Percentiles rank a stretch among this genome's conserved stretches.
phyloP scores from a whole-genome alignment of 2,797 vertebrate species.

The Brotula barbata region DNA sequence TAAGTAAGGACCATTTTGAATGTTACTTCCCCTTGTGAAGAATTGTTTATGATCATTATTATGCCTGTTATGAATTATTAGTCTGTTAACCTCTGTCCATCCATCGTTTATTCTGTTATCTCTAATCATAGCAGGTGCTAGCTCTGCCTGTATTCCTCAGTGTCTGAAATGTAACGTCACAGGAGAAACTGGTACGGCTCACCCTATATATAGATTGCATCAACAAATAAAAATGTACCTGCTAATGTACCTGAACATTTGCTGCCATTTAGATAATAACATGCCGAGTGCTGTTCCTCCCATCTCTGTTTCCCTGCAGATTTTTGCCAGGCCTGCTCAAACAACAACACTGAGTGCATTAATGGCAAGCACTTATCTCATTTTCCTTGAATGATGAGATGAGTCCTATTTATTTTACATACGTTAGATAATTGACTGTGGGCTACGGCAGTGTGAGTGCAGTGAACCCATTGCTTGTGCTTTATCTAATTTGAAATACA shows the following conservation, averaged over 20 bases:
- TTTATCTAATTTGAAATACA: no score
- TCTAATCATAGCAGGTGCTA: constrained; percentile 23
- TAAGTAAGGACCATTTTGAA: constrained; percentile 32
- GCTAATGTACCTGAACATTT: constrained; percentile 18
- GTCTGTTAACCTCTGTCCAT: not conserved
- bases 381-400: constrained; percentile 10
- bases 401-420: not conserved
- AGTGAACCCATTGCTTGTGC: no score
- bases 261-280: constrained; percentile 14
- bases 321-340: rapidly evolving
- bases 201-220: not conserved
- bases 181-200: not conserved
- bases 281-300: not conserved
- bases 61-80: no score
- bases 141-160: not conserved
- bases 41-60: no score
- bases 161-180: constrained; percentile 24
- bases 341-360: rapidly evolving
- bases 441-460: not conserved
- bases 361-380: constrained; percentile 27
- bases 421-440: not conserved
- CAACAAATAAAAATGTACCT: not conserved
- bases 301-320: constrained; percentile 26
- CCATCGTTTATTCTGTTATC: not conserved
- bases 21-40: no score